Base-by-base conservation (phyloP, 2,888 invertebrate genomes). In the Ptilodon capucinus region DNA sequence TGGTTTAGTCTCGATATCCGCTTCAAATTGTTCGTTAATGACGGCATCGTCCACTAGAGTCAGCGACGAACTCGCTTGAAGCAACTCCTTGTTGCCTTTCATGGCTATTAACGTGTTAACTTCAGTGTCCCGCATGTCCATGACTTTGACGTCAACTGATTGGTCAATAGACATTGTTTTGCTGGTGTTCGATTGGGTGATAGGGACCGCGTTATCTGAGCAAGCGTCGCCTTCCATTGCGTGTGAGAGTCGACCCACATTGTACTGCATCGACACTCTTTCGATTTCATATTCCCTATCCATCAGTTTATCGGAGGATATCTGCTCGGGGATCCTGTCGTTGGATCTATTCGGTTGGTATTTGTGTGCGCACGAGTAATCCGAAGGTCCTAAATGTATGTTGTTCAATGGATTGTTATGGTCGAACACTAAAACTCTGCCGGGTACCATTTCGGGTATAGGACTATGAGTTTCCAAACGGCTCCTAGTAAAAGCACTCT, bases 391-490 rank as follows among this genome's bases (percentile, higher is more conserved):
- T 0, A 86, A 36, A 0, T 80, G 40, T 2, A 91, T 59, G 51
- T 90, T 90, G 47, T 90, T 90, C 9, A 90, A 60, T 0, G 91
- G 90, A 53, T 89, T 89, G 0, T 47, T 16, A 4, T 74, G 80
- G 43, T 90, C 90, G 36, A 90, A 90, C 4, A 82, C 57, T 34
- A 90, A 49, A 0, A 83, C 71, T 8, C 50, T 48, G 1, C 47
- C 57, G 1, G 57, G 39, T 11, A 44, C 14, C 6, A 36, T 4
- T 11, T 38, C 28, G 34, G 44, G 19, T n/a, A 25, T 34, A 0
- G 28, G 18, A 35, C 8, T 18, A 3, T 4, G 36, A n/a, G 23
- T 43, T 2, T 8, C 39, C 9, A 25, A 3, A 3, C 8, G 28
- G 28, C 28, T 35, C 17, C 8, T 35, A 17, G 9, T 17, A 3